phyloP scores from a whole-genome alignment of 2,888 invertebrate genomes.

The Odontothrips loti region DNA sequence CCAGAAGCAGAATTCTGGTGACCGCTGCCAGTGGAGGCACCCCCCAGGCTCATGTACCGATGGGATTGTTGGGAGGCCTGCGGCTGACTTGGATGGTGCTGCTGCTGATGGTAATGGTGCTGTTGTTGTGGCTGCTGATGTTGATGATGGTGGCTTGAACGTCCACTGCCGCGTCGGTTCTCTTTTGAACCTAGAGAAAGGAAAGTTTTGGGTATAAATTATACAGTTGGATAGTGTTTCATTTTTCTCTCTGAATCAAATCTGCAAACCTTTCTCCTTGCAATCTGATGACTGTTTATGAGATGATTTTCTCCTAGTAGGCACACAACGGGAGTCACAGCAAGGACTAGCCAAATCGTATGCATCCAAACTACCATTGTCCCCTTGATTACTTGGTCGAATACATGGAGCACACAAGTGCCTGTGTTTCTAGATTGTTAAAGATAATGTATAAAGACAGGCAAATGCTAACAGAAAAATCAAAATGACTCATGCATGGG shows the following conservation, averaged over 20 bases:
- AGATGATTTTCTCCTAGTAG: conserved; percentile 52
- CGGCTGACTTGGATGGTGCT: conserved; percentile 38
- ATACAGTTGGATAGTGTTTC: background rate
- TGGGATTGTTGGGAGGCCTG: conserved; percentile 21
- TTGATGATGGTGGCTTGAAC: conserved; percentile 57
- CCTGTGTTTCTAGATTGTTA: conserved; percentile 25
- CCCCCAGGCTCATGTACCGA: background rate
- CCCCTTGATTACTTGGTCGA: conserved; percentile 57
- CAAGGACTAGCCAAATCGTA: conserved; percentile 83
- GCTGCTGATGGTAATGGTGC: conserved; percentile 40
- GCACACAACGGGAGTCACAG: conserved; percentile 81
- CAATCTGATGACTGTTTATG: background rate
- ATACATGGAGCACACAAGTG: conserved; percentile 70
- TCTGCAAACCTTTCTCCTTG: background rate
- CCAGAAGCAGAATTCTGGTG: background rate
- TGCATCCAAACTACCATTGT: conserved; percentile 75
- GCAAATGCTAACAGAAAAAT: background rate
- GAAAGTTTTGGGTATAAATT: too few relatives aligned
- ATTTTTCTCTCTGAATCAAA: background rate
- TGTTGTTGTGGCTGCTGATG: conserved; percentile 49
- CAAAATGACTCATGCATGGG: background rate
- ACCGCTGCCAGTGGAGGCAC: conserved; percentile 1
- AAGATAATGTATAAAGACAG: background rate
- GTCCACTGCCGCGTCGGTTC: conserved; percentile 39
- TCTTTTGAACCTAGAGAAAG: background rate